Evolutionary conservation across 2,888 invertebrate genomes (phyloP).

Genomic region (Macropis europaea): DNA sequence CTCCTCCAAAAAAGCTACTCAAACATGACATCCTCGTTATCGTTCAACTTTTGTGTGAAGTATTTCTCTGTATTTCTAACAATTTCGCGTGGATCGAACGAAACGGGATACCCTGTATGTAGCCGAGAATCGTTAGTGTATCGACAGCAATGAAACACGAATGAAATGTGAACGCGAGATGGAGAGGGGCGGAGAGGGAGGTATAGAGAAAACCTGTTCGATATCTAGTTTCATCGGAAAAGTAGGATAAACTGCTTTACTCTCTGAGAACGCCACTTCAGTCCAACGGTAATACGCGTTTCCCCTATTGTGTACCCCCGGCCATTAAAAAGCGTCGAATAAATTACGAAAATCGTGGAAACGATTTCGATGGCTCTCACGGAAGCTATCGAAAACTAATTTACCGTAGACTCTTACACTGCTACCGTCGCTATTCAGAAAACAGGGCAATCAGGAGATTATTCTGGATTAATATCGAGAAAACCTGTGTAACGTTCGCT

Average conservation of each 20-base stretch:
- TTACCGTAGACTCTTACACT: no score
- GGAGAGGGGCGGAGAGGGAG: neutral
- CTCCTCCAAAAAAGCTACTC: no score
- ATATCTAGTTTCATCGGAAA: conserved; percentile 43
- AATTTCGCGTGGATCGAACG: no score
- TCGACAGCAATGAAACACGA: conserved; percentile 9
- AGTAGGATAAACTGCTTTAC: conserved; percentile 44
- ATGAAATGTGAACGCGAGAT: conserved; percentile 17
- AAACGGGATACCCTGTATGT: neutral
- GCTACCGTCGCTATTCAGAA: no score
- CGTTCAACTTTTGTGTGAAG: no score
- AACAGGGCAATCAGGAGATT: no score
- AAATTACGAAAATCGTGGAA: conserved; percentile 28
- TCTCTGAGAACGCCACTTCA: conserved; percentile 15
- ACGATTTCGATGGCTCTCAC: conserved; percentile 16
- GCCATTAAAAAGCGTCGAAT: conserved; percentile 19
- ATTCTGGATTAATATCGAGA: no score
- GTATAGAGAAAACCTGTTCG: conserved; percentile 24
- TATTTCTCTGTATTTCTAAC: no score
- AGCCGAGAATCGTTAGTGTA: conserved; percentile 27
- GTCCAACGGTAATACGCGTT: neutral
- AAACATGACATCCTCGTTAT: no score
- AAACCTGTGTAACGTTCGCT: no score
- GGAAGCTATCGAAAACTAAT: conserved; percentile 1
- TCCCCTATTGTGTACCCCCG: conserved; percentile 1